phyloP scores from a whole-genome alignment of 2,888 invertebrate genomes.

The Cantharis nigra region DNA sequence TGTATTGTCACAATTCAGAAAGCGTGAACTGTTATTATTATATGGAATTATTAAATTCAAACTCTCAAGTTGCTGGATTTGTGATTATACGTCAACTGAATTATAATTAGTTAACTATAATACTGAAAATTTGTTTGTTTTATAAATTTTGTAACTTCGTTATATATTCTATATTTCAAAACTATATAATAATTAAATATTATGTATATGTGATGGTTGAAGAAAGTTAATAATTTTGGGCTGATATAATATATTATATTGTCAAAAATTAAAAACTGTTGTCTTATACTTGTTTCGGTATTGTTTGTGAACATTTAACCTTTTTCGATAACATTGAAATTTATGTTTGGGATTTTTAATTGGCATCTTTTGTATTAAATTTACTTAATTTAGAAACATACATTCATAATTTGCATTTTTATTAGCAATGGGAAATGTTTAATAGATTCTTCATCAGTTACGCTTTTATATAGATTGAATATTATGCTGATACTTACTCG shows the following conservation, averaged over 20 bases:
- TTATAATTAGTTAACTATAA: not conserved
- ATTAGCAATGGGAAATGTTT: not conserved
- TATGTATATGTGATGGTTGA: not conserved
- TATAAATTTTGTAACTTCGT: not conserved
- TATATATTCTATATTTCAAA: not conserved
- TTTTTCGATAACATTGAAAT: not conserved
- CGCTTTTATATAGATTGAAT: not conserved
- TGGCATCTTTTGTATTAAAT: not conserved
- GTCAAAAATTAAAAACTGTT: too few relatives aligned
- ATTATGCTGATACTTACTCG: not conserved
- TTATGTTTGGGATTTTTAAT: not conserved
- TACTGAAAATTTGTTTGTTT: not conserved
- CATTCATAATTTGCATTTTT: not conserved
- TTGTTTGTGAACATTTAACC: not conserved
- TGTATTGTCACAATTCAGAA: conserved; percentile 1
- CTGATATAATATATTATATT: not conserved
- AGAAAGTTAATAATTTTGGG: not conserved
- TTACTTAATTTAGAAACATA: not conserved
- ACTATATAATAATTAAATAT: not conserved
- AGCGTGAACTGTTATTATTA: not conserved
- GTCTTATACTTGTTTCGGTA: not conserved
- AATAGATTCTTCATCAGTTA: not conserved
- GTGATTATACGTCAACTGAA: not conserved
- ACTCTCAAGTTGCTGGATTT: not conserved
- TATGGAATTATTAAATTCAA: not conserved